phyloP scores from a whole-genome alignment of 2,888 invertebrate species.

The Parnassius mnemosyne region DNA sequence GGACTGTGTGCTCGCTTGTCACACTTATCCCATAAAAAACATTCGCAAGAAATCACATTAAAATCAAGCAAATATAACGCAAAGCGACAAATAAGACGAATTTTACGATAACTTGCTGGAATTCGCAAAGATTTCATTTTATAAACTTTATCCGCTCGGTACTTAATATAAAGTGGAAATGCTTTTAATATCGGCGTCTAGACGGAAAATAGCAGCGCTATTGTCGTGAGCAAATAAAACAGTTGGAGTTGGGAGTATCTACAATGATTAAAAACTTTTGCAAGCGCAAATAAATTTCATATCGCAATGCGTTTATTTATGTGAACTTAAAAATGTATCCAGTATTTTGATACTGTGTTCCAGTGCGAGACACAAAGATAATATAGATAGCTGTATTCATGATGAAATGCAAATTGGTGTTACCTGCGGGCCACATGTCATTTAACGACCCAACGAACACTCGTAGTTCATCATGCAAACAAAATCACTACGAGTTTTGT shows the following conservation, averaged over 20 bases:
- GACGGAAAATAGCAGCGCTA: conserved; percentile 2
- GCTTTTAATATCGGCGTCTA: conserved; percentile 9
- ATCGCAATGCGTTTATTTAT: no score
- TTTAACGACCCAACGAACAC: background rate
- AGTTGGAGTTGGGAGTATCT: no score
- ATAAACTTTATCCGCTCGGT: conserved; percentile 2
- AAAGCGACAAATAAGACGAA: no score
- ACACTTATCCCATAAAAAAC: no score
- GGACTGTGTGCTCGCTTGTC: no score
- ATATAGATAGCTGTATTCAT: background rate
- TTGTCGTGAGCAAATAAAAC: no score
- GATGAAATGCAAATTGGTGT: conserved; percentile 17
- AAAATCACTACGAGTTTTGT: conserved; percentile 2
- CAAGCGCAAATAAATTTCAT: background rate
- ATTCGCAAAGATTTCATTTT: conserved; percentile 9
- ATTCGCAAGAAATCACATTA: no score
- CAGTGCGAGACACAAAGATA: background rate
- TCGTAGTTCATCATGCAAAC: conserved; percentile 2
- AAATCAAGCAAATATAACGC: no score
- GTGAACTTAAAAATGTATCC: no score
- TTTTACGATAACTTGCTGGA: no score
- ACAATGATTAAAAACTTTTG: background rate
- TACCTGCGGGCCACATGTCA: background rate
- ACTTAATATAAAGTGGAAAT: conserved; percentile 3
- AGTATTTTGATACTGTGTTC: background rate